Conservation (phyloP, 2,888 invertebrate genomes). For the Tenthredo livida region DNA sequence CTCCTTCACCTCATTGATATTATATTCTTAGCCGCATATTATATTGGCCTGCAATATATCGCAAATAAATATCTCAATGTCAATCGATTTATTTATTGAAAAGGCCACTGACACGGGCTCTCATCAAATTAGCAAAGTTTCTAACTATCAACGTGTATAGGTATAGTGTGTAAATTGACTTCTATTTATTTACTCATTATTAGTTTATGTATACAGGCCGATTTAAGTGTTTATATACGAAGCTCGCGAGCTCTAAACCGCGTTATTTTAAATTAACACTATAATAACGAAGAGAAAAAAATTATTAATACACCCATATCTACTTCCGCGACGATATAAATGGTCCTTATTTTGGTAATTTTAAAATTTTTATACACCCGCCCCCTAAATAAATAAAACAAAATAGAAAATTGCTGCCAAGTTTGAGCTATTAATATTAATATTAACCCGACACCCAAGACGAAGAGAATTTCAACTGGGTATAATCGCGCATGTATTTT, state of each 20-base stretch:
- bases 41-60: too few relatives aligned
- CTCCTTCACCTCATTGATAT: not conserved
- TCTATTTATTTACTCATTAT: not conserved
- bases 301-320: not conserved
- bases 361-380: too few relatives aligned
- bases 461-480: too few relatives aligned
- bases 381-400: too few relatives aligned
- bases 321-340: not conserved
- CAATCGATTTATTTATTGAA: not conserved
- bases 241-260: not conserved
- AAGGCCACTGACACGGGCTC: not conserved
- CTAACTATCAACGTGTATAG: too few relatives aligned
- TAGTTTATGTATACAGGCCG: not conserved
- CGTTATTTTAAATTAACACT: not conserved
- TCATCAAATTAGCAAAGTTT: not conserved
- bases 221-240: not conserved
- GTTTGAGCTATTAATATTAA: too few relatives aligned
- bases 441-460: too few relatives aligned
- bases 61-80: not conserved
- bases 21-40: not conserved
- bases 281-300: not conserved
- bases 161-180: slow-evolving; percentile 7
- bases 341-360: too few relatives aligned
- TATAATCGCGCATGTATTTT: too few relatives aligned
- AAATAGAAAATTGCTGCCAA: too few relatives aligned